These are phyloP conservation scores for Brevimyrus niger DNA, from an alignment of 2,113 vertebrate species.

Conservation along the genomic window DNA sequence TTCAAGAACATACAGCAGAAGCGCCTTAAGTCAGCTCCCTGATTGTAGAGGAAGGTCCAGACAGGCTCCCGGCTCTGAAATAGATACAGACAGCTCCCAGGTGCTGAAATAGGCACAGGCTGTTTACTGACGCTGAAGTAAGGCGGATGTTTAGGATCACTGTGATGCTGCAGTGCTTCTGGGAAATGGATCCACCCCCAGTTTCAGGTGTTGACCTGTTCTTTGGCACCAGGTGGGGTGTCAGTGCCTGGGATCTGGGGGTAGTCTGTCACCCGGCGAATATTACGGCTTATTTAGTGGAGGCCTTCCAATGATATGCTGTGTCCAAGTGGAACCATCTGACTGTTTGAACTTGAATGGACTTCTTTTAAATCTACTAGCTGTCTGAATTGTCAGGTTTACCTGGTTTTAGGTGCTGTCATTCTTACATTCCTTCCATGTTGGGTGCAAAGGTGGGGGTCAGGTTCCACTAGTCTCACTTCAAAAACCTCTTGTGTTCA, in stretches of 20 bases:
- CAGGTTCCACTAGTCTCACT: background rate
- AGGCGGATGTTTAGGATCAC: background rate
- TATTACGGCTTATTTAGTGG: background rate
- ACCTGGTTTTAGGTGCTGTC: background rate
- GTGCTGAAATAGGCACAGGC: background rate
- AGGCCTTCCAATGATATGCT: background rate
- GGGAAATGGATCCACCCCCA: background rate
- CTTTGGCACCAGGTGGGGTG: background rate
- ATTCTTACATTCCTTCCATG: background rate
- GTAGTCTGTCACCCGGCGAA: background rate
- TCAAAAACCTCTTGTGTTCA: background rate
- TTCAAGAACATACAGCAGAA: background rate
- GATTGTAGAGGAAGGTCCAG: background rate
- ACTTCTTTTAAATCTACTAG: background rate
- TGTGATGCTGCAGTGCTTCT: background rate
- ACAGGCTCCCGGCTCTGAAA: background rate
- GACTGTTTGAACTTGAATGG: background rate
- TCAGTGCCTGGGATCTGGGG: background rate
- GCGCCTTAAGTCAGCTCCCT: background rate
- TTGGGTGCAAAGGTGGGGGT: background rate
- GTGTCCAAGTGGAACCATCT: background rate
- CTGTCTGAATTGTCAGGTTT: background rate
- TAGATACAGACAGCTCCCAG: background rate
- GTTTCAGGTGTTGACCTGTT: background rate
- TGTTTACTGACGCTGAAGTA: conserved; percentile 6